Conservation (phyloP, 2,797 vertebrate species). For the Ctenochaetus hawaiiensis region DNA sequence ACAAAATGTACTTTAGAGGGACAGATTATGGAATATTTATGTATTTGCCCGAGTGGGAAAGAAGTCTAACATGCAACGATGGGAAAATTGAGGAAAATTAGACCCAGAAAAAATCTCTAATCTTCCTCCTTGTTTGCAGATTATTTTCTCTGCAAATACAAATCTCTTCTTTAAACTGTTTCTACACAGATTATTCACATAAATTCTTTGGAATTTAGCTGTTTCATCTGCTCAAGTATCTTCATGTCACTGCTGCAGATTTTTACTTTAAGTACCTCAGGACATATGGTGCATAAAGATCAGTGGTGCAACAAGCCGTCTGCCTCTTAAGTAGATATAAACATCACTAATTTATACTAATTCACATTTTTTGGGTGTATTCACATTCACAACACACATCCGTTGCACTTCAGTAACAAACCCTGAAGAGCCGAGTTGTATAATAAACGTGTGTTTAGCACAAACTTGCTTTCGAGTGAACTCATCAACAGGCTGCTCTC, state of each 20-base stretch:
- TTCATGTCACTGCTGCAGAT: not conserved
- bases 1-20: slow-evolving; percentile 17
- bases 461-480: slow-evolving; percentile 34
- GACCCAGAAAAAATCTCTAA: not conserved
- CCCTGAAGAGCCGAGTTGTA: not conserved
- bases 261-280: not conserved
- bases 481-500: slow-evolving; percentile 49
- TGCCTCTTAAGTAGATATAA: not conserved
- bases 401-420: not conserved
- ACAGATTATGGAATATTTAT: slow-evolving; percentile 16
- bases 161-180: not conserved
- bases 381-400: not conserved
- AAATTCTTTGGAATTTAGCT: not conserved
- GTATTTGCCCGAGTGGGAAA: not conserved
- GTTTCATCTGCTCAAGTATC: not conserved
- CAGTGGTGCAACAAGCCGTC: not conserved
- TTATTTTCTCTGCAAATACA: too few relatives aligned
- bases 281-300: not conserved
- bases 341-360: not conserved
- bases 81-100: slow-evolving; percentile 16
- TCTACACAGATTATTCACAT: not conserved
- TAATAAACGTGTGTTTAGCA: slow-evolving; percentile 34
- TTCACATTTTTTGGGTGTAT: slow-evolving; percentile 10
- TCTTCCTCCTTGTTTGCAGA: not conserved
- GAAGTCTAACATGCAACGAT: not conserved